Base-by-base conservation (phyloP, 2,797 vertebrate genomes). In the Bovichtus variegatus region DNA sequence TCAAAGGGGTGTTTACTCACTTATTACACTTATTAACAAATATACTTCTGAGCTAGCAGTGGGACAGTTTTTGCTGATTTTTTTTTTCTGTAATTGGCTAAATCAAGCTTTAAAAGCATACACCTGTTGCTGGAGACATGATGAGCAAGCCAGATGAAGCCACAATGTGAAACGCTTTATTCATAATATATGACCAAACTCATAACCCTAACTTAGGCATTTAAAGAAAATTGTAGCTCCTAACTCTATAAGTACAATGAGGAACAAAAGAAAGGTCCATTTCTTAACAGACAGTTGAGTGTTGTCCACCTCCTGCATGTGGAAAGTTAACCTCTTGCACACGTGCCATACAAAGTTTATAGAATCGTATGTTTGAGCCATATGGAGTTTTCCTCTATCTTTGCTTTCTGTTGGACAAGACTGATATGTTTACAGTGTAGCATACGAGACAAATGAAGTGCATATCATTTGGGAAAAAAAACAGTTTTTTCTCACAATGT, bases 401-500 rank as follows among this genome's bases (percentile, higher is more conserved):
- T 9, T 36, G 4, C 23, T 66, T 27, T 21, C 50, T 68, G 27
- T 40, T 73, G 41, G 44, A 44, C 2, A 29, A 34, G 0, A 10
- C 9, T 18, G n/a, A 38, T 16, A 1, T 50, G 13, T 69, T 57
- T 10, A 73, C 9, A 12, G 6, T 9, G 2, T 1, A 29, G 1
- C 4, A 36, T 38, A 31, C 2, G 16, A 57, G 3, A 27, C 6
- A 9, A 68, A 12, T 29, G 1, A 57, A 40, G 47, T 23, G 40
- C n/a, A 64, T 15, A 62, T 71, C 0, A 43, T 53, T 43, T 68
- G 3, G 6, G 55, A 9, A 58, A 36, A 65, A 3, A 11, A 23
- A 4, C 3, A 60, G 72, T 53, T 73, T 82, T 80, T 75, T 41
- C 23, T 68, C 41, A 44, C 10, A 47, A 11, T 25, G 29, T 67